Conservation (phyloP, 2,113 vertebrate genomes). For the Plecturocebus donacophilus region DNA sequence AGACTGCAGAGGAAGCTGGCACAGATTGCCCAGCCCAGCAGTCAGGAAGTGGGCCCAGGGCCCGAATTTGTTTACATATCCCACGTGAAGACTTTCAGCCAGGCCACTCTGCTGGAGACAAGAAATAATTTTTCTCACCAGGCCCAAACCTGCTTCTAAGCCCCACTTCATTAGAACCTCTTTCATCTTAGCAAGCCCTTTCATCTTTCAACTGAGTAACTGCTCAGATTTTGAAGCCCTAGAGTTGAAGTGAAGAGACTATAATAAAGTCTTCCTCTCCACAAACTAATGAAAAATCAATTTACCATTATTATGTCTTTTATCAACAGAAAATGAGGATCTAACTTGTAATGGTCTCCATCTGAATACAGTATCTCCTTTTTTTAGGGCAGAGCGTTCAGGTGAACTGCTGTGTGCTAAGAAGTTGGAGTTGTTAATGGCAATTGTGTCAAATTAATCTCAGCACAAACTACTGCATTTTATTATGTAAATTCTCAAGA, state of each 20-base stretch:
- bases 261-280: background rate
- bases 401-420: background rate
- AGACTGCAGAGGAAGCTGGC: background rate
- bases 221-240: background rate
- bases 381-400: background rate
- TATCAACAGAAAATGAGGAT: background rate
- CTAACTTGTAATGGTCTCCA: background rate
- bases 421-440: background rate
- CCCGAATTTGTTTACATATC: background rate
- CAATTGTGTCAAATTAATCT: background rate
- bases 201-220: background rate
- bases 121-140: background rate
- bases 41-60: background rate
- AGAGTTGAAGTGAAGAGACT: background rate
- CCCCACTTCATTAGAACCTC: background rate
- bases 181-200: background rate
- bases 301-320: background rate
- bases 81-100: background rate
- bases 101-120: background rate
- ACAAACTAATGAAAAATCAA: background rate
- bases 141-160: background rate
- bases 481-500: slow-evolving; percentile 25
- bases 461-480: background rate
- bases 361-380: background rate
- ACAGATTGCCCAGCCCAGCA: background rate